Evolutionary conservation across 2,797 vertebrate genomes (phyloP).

Genomic region (Decapterus maruadsi): DNA sequence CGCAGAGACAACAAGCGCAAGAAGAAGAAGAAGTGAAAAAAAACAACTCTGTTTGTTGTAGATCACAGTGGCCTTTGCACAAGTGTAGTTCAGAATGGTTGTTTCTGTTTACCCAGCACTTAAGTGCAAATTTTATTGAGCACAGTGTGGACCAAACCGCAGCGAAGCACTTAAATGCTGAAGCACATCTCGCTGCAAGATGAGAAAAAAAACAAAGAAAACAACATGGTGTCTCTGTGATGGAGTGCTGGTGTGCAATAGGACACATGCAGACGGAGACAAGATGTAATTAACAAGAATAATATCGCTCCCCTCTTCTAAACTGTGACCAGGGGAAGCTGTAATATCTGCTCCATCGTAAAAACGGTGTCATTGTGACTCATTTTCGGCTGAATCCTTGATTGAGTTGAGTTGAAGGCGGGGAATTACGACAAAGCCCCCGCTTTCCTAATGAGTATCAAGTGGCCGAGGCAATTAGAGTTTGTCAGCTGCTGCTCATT

Average conservation of each 20-base stretch:
- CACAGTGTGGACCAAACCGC: slow-evolving; percentile 16
- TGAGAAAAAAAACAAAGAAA: neutral
- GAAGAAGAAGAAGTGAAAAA: slow-evolving; percentile 7
- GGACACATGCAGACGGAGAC: slow-evolving; percentile 59
- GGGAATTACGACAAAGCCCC: slow-evolving; percentile 68
- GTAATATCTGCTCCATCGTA: slow-evolving; percentile 60
- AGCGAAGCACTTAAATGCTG: slow-evolving; percentile 31
- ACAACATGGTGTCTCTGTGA: slow-evolving; percentile 43
- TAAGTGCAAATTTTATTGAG: slow-evolving; percentile 35
- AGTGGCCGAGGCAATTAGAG: slow-evolving; percentile 35
- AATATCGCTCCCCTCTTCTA: slow-evolving; percentile 69
- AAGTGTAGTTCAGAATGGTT: slow-evolving; percentile 6
- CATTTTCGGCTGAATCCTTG: slow-evolving; percentile 72
- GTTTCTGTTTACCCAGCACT: slow-evolving; percentile 33
- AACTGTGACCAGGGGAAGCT: slow-evolving; percentile 62
- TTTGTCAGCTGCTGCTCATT: slow-evolving; percentile 25
- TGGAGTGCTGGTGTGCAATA: slow-evolving; percentile 59
- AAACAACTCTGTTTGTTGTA: slow-evolving; percentile 1
- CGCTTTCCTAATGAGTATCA: slow-evolving; percentile 64
- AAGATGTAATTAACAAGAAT: slow-evolving; percentile 81
- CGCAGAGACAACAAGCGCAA: neutral
- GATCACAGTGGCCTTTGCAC: slow-evolving; percentile 4
- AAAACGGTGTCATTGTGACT: slow-evolving; percentile 63
- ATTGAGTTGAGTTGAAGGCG: slow-evolving; percentile 48
- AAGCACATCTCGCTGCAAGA: slow-evolving; percentile 33